phyloP scores from a whole-genome alignment of 2,797 vertebrate species.

The Vultur gryphus region DNA sequence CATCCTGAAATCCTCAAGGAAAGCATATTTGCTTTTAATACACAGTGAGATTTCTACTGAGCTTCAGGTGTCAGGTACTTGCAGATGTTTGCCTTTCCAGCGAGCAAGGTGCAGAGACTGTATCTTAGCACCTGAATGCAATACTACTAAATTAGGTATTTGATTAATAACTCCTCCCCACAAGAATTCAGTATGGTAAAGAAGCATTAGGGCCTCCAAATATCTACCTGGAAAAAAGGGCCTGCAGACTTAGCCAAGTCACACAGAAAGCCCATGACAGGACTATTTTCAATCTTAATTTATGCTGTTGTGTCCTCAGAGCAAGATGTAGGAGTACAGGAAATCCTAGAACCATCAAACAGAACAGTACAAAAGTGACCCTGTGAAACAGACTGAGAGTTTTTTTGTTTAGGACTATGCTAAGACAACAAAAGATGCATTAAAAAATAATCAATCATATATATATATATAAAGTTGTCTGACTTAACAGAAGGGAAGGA shows the following conservation, averaged over 20 bases:
- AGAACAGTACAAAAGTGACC: neutral
- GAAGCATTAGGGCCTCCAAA: neutral
- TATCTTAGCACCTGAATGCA: neutral
- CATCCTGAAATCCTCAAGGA: neutral
- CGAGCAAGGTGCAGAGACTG: neutral
- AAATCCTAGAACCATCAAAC: neutral
- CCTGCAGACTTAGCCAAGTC: neutral
- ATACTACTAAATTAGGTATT: neutral
- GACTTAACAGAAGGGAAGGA: neutral
- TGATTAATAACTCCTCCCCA: neutral
- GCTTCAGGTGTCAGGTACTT: neutral
- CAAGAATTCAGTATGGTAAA: neutral
- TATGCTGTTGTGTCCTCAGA: neutral
- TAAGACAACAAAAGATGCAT: neutral
- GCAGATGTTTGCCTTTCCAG: neutral
- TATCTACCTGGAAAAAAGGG: neutral
- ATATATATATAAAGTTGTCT: neutral
- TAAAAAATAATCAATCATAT: neutral
- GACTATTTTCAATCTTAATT: neutral
- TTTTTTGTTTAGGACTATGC: neutral
- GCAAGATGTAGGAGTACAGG: neutral
- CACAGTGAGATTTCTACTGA: neutral
- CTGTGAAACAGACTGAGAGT: neutral
- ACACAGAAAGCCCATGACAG: neutral
- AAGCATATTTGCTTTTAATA: neutral